Base-by-base conservation (phyloP, 2,888 invertebrate genomes). In the Epirrhoe alternata region DNA sequence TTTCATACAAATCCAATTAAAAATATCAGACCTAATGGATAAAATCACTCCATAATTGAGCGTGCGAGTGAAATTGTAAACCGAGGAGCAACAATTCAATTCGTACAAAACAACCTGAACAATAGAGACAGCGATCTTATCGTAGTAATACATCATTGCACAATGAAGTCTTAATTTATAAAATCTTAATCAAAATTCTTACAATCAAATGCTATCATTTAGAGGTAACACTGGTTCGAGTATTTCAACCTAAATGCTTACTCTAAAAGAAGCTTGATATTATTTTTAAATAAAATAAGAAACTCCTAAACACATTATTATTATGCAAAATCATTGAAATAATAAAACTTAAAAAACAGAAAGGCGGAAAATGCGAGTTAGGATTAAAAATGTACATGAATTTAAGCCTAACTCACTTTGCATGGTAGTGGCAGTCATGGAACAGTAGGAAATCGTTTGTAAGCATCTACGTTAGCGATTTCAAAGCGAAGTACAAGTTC, bases 141-240 rank as follows among this genome's bases (percentile, higher is more conserved):
- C 33, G 33, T 12, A n/a, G 5, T 14, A 35, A 49, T 35, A 66
- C 33, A 53, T 56, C 33, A 66, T 66, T 61, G 66, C 66, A 61
- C 61, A 31, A 45, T n/a, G 16, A 16, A 49, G 30, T 49, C 54
- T 56, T 50, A 54, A 17, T 45, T 38, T n/a, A 38, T 31, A 53
- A 47, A 51, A 60, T 8, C 54, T 47, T 38, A 49, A 61, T 47
- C 35, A 52, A 47, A 56, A 55, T 45, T 10, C 53, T 33, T 33
- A 60, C 14, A 56, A 61, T 49, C 30, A 35, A 55, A 61, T 55
- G 54, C 38, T 58, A 45, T 4, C n/a, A 8, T 45, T 57, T 49
- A 61, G 66, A 66, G 66, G 61, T 61, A 66, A 33, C 66, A 66
- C 61, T 53, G 61, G 61, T 53, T 53, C 17, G 66, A 61, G 66